Percentiles rank a stretch among this genome's conserved stretches.
Conservation (phyloP, 2,113 vertebrate species). For the Odobenus rosmarus region DNA sequence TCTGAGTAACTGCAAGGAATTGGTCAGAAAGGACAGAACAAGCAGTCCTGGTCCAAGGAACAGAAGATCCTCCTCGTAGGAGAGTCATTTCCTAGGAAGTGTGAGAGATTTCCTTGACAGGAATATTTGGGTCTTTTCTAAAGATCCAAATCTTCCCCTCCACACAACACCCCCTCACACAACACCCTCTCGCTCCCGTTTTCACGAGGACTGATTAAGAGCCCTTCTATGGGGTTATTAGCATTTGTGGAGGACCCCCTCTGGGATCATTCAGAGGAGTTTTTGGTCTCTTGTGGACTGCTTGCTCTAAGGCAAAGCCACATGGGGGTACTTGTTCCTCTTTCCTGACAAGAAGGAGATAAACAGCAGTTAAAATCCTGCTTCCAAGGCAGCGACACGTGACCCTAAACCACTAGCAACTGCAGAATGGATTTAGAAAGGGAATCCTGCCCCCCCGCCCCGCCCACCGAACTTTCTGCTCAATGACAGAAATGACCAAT, state of each 20-base stretch:
- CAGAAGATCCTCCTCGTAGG: not conserved
- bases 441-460: not conserved
- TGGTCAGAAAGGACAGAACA: constrained; percentile 58
- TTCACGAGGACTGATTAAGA: not conserved
- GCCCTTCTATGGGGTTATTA: not conserved
- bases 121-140: constrained; percentile 21
- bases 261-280: constrained; percentile 22
- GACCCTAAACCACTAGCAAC: not conserved
- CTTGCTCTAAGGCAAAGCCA: not conserved
- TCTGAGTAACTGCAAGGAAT: constrained; percentile 54
- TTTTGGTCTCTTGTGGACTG: not conserved
- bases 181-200: not conserved
- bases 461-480: not conserved
- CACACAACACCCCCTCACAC: not conserved
- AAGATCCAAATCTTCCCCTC: not conserved
- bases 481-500: not conserved
- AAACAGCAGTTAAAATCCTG: not conserved
- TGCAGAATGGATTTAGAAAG: not conserved
- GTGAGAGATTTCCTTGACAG: constrained; percentile 39
- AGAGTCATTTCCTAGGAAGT: constrained; percentile 35
- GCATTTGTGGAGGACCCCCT: constrained; percentile 30
- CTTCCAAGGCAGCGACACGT: not conserved
- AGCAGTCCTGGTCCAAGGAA: constrained; percentile 44
- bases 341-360: not conserved
- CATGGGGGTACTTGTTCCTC: not conserved